Conservation (phyloP, 2,888 invertebrate species). For the Octonoba sinensis region DNA sequence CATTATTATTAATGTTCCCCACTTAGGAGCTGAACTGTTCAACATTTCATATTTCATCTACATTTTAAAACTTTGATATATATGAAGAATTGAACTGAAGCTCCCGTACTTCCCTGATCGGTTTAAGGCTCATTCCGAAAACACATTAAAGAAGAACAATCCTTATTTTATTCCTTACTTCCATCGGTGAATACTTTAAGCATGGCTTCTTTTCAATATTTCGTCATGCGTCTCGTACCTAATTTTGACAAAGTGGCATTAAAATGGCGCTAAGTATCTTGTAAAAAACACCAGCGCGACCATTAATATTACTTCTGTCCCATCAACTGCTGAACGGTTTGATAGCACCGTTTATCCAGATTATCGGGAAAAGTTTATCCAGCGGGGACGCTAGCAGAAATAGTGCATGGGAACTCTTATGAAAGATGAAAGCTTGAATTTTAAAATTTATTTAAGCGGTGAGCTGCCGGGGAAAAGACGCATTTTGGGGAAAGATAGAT, state of each 20-base stretch:
- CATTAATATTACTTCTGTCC: slow-evolving; percentile 53
- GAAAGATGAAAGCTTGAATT: neutral
- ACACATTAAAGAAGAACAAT: too few relatives aligned
- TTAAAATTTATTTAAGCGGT: slow-evolving; percentile 33
- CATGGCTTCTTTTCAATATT: slow-evolving; percentile 42
- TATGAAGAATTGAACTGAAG: too few relatives aligned
- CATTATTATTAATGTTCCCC: too few relatives aligned
- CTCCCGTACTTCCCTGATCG: too few relatives aligned
- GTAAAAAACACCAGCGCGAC: slow-evolving; percentile 20
- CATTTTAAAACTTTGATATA: too few relatives aligned
- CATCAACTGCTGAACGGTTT: slow-evolving; percentile 29
- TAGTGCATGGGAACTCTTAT: neutral
- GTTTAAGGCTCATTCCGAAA: too few relatives aligned
- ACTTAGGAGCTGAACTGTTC: too few relatives aligned
- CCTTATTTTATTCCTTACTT: too few relatives aligned
- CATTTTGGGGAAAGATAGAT: neutral
- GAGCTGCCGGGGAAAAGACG: slow-evolving; percentile 6
- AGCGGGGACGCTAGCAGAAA: too few relatives aligned
- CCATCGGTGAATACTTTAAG: too few relatives aligned
- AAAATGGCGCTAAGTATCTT: slow-evolving; percentile 32
- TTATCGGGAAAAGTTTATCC: slow-evolving; percentile 19
- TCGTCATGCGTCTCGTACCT: slow-evolving; percentile 40
- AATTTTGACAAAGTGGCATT: slow-evolving; percentile 56
- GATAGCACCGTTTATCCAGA: slow-evolving; percentile 50
- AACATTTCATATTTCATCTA: too few relatives aligned